These are phyloP conservation scores for Amphiduros pacificus DNA, from an alignment of 2,888 invertebrate genomes.

Conservation along the genomic window DNA sequence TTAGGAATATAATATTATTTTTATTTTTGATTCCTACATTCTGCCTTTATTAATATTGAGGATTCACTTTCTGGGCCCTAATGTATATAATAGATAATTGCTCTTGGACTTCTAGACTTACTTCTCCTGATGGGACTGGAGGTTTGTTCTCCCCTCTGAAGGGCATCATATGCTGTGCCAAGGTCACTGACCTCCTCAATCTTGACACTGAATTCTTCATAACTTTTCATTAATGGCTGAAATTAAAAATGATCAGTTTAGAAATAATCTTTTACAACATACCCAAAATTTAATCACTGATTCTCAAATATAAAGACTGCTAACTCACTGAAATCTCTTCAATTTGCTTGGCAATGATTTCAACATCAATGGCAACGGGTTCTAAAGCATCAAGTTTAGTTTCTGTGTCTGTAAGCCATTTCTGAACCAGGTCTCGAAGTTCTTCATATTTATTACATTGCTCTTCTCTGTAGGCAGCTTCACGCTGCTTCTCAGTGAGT, in stretches of 20 bases:
- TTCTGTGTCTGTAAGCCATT: constrained; percentile 85
- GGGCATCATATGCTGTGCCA: constrained; percentile 81
- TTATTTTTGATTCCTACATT: too few species aligned
- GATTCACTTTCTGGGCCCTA: too few species aligned
- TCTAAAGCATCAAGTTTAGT: constrained; percentile 74
- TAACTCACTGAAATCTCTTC: constrained; percentile 57
- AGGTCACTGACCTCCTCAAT: constrained; percentile 91
- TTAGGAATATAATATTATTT: too few species aligned
- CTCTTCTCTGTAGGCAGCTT: constrained; percentile 82
- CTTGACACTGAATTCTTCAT: constrained; percentile 80
- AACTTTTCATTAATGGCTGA: constrained; percentile 81
- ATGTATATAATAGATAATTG: too few species aligned
- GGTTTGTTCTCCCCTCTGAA: constrained; percentile 71
- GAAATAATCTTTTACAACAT: background rate
- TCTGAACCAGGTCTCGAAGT: constrained; percentile 77
- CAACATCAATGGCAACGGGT: constrained; percentile 85
- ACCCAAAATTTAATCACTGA: background rate
- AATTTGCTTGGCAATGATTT: constrained; percentile 79
- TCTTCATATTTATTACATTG: constrained; percentile 84
- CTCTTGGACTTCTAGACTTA: too few species aligned
- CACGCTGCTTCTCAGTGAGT: constrained; percentile 81
- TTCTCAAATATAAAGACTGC: background rate
- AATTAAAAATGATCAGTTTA: background rate
- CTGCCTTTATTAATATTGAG: too few species aligned
- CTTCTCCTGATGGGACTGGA: constrained; percentile 82